phyloP scores from a whole-genome alignment of 2,888 invertebrate genomes.

The Pristionchus maxplancki region DNA sequence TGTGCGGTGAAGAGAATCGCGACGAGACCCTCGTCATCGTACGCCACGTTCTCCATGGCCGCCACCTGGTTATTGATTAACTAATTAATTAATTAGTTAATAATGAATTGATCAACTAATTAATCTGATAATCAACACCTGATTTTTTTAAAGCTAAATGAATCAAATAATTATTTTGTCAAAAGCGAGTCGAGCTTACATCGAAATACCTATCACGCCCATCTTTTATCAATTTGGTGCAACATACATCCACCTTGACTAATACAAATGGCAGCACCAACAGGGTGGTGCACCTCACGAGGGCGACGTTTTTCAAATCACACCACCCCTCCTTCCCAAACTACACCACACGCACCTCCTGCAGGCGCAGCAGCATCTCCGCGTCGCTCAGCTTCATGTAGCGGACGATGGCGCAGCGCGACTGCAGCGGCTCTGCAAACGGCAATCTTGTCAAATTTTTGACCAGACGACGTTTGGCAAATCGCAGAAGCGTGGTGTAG shows the following conservation, averaged over 20 bases:
- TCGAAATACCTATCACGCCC: no score
- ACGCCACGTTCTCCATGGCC: slow-evolving; percentile 81
- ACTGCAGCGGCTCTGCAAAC: slow-evolving; percentile 91
- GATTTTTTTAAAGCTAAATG: no score
- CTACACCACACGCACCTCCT: slow-evolving; percentile 81
- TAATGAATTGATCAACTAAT: no score
- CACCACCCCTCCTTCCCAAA: neutral
- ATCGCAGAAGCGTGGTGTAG: neutral
- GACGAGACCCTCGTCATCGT: slow-evolving; percentile 93
- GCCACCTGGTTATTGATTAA: slow-evolving; percentile 44
- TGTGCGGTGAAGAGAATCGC: slow-evolving; percentile 98
- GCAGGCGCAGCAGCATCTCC: slow-evolving; percentile 89
- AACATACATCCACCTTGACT: no score
- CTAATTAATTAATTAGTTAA: neutral
- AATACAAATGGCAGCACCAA: no score
- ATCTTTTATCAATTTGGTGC: no score
- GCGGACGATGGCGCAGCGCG: slow-evolving; percentile 95
- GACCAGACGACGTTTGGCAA: neutral
- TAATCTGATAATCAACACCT: no score
- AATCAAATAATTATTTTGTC: no score
- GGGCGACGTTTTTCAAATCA: neutral
- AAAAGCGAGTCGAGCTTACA: no score
- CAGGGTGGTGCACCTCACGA: neutral
- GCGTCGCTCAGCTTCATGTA: slow-evolving; percentile 92
- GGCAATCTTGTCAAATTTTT: neutral